Base-by-base conservation (phyloP, 1,140 invertebrate species). In the Halesus radiatus region DNA sequence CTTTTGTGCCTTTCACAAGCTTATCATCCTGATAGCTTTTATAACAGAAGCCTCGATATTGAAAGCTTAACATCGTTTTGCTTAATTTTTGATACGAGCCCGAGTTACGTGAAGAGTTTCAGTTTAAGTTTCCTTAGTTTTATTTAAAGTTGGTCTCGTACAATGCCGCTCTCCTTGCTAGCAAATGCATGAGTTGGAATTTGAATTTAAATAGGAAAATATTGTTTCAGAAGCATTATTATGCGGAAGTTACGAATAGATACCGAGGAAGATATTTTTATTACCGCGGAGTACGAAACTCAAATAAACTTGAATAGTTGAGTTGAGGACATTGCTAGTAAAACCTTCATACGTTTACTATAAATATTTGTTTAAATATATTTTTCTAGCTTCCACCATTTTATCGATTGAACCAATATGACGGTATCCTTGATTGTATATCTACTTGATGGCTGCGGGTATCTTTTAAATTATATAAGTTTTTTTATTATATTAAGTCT, bases 141-240 rank as follows among this genome's bases (percentile, higher is more conserved):
- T 23, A 72, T 23, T 53, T 26, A 72, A 72, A 72, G 18, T 72
- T 72, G 68, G 66, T 70, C 68, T 22, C 16, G 68, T 54, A 66
- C 62, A 66, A 26, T 29, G 50, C 52, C 37, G 45, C 50, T 23
- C 52, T 74, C 37, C 37, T 45, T 45, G 52, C 26, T 50, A 56
- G 52, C 37, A 45, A 76, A 52, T 70, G 73, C 64, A 76, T 76
- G 73, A 60, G 60, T 64, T 53, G 74, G 76, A 82, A 79, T 82
- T 82, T 82, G 81, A 82, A 82, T 82, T 82, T 82, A 82, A 82
- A 82, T 82, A 76, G 81, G 78, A 82, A 82, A 82, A 82, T 82
- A 82, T 82, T 82, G 81, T 82, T 82, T 82, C 81, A 60, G 37
- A 76, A 68, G 73, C 81, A 79, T 82, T 82, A 82, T 82, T 82